Base-by-base conservation (phyloP, 2,113 vertebrate species). In the rat (Rattus norvegicus) region DNA sequence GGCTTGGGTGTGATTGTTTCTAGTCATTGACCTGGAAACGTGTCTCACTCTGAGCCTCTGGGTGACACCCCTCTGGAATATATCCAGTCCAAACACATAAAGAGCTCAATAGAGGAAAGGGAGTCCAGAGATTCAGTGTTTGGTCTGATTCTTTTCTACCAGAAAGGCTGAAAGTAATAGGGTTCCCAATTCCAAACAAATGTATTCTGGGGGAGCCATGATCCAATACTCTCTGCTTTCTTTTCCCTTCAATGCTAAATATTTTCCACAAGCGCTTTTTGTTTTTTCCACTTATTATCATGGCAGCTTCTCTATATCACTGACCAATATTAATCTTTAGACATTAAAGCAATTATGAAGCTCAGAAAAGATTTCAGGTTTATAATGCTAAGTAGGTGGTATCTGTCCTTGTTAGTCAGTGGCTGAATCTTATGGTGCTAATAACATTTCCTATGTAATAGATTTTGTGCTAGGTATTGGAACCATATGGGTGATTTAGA, bases 1-100 rank as follows among this genome's bases (percentile, higher is more conserved):
- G 94, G 83, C 43, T 96, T 96, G 92, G 91, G 67, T 54, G 56
- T 92, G 59, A 94, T 97, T 98, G 92, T 98, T 97, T 98, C 93
- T 91, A 94, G 93, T 94, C 93, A 95, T 81, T 97, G 97, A 96
- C 98, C 97, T 97, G 95, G 95, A 97, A 98, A 98, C 76, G 92
- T 97, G 10, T 16, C 61, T 91, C 59, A 94, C 67, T 93, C 96
- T 94, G 94, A 97, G 86, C 24, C 39, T 92, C 85, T 88, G 84
- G 72, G 81, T 96, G 92, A 86, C 72, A 56, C 63, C 93, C 54
- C 92, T 16, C 91, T 72, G 96, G 97, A 97, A 75, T 24, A 93
- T 30, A 91, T 95, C 96, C 91, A 97, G 94, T 89, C 7, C 49
- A 95, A 81, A 97, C 92, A 95, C 94, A 97, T 90, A 83, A 96